These are phyloP conservation scores for Drosophila ustulata DNA, from an alignment of 2,888 invertebrate species.

Conservation along the genomic window DNA sequence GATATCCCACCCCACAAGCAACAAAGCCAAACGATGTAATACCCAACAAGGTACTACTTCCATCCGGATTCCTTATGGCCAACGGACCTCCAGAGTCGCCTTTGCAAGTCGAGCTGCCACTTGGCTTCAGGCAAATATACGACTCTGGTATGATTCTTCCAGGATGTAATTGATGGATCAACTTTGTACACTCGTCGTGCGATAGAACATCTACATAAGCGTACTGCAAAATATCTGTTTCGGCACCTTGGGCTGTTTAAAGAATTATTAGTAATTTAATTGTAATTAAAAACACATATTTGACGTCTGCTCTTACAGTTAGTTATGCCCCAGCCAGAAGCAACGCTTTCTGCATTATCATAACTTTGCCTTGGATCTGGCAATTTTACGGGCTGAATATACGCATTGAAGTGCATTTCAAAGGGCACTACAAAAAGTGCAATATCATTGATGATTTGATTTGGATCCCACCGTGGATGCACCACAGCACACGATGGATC, in stretches of 20 bases:
- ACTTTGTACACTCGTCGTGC: slow-evolving; percentile 3
- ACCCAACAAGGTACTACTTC: slow-evolving; percentile 17
- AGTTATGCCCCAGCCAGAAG: slow-evolving; percentile 22
- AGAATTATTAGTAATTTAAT: too few relatives aligned
- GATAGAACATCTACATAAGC: not conserved
- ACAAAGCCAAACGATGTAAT: not conserved
- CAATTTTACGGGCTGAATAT: slow-evolving; percentile 19
- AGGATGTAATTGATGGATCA: not conserved
- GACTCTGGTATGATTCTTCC: not conserved
- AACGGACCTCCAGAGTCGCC: slow-evolving; percentile 38
- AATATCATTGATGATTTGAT: slow-evolving; percentile 3
- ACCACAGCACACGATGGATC: not conserved
- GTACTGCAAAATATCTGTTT: not conserved
- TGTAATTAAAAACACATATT: not conserved
- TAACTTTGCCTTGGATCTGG: not conserved
- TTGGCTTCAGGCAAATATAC: slow-evolving; percentile 12
- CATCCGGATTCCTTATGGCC: not conserved
- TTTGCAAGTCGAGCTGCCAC: rapidly evolving
- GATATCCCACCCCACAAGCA: not conserved
- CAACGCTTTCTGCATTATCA: not conserved
- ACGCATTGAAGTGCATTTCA: slow-evolving; percentile 16
- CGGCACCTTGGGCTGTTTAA: not conserved
- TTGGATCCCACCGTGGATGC: not conserved
- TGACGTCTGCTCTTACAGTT: not conserved
- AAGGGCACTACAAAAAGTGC: slow-evolving; percentile 30